Evolutionary conservation across 2,888 invertebrate species (phyloP).

Genomic region (Meiosimyza decipiens): DNA sequence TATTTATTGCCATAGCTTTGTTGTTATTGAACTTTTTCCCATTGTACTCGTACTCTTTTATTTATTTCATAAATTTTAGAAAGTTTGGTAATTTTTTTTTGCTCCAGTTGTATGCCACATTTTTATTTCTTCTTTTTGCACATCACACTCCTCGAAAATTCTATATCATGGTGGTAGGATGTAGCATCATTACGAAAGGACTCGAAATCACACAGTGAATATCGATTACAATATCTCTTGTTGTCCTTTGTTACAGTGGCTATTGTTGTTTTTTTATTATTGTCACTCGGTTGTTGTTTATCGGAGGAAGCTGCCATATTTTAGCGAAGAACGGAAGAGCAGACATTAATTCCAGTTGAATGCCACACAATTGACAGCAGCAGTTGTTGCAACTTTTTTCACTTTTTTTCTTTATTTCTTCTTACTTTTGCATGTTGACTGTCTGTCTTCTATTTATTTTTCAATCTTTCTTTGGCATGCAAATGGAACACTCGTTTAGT

Average conservation of each 20-base stretch:
- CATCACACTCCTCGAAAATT: too few species aligned
- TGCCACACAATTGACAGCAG: constrained; percentile 7
- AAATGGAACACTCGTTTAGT: constrained; percentile 6
- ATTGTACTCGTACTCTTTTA: too few species aligned
- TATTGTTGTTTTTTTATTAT: background rate
- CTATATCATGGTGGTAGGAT: too few species aligned
- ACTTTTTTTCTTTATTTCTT: background rate
- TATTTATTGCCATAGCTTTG: too few species aligned
- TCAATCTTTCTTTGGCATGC: constrained; percentile 1
- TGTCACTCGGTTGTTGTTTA: background rate
- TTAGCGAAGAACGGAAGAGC: constrained; percentile 10
- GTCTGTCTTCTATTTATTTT: background rate
- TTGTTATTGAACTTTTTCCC: too few species aligned
- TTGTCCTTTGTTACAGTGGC: background rate
- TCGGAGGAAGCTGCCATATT: constrained; percentile 17
- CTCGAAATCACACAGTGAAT: background rate
- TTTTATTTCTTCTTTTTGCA: too few species aligned
- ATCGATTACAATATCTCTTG: constrained; percentile 16
- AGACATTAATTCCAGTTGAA: constrained; percentile 20
- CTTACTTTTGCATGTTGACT: background rate
- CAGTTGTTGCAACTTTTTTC: background rate
- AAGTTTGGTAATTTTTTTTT: too few species aligned
- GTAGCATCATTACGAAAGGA: too few species aligned
- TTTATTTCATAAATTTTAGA: too few species aligned
- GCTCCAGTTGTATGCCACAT: too few species aligned